These are phyloP conservation scores for Pandemis corylana DNA, from an alignment of 2,888 invertebrate genomes.

Conservation along the genomic window DNA sequence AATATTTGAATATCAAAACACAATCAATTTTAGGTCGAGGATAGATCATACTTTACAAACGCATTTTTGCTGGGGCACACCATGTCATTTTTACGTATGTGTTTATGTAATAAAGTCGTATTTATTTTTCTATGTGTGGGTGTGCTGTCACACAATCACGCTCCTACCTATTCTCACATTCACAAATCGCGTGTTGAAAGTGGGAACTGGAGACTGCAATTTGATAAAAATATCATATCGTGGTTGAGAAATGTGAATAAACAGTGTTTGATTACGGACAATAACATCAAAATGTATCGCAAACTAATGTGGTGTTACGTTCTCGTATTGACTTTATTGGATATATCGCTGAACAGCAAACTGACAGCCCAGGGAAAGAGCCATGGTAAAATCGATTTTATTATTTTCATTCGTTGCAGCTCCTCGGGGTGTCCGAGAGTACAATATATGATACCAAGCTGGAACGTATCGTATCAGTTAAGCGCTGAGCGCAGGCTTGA, in stretches of 20 bases:
- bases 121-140: conserved; percentile 24
- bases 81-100: conserved; percentile 15
- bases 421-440: conserved; percentile 19
- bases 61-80: conserved; percentile 13
- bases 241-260: conserved; percentile 74
- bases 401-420: conserved; percentile 31
- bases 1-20: not conserved
- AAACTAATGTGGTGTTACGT: conserved; percentile 87
- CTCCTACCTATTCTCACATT: conserved; percentile 34
- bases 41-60: not conserved
- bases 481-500: not conserved
- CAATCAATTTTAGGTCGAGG: not conserved
- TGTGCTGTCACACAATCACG: conserved; percentile 32
- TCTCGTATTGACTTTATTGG: conserved; percentile 87
- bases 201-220: conserved; percentile 37
- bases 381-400: conserved; percentile 87
- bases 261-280: conserved; percentile 57
- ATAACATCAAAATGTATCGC: conserved; percentile 79
- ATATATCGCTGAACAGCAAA: conserved; percentile 88
- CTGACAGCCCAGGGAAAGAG: conserved; percentile 90
- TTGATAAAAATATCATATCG: conserved; percentile 57
- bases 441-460: not conserved
- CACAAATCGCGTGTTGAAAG: conserved; percentile 41
- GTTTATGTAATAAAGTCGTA: conserved; percentile 29
- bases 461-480: not conserved